These are phyloP conservation scores for Ichneumoninae sp. DNA, from an alignment of 2,888 invertebrate species.

Conservation along the genomic window DNA sequence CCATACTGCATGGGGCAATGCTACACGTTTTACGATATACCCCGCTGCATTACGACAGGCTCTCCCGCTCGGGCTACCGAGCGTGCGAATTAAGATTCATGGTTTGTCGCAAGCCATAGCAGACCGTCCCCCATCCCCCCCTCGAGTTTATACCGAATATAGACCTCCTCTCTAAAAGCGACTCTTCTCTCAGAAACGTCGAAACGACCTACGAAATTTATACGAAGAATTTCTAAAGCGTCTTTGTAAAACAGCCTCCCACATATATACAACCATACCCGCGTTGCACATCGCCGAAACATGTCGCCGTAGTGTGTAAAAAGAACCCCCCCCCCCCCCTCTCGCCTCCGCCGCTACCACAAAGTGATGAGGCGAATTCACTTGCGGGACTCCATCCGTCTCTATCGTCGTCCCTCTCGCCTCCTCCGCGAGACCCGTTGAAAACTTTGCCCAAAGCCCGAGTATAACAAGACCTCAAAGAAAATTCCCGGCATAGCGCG, in stretches of 20 bases:
- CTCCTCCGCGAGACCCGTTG: background rate
- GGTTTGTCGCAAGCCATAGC: constrained; percentile 35
- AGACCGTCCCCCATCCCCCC: background rate
- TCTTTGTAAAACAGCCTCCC: background rate
- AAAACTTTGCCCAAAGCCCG: constrained; percentile 31
- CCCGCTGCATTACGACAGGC: constrained; percentile 42
- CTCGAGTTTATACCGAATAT: constrained; percentile 6
- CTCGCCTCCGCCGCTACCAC: background rate
- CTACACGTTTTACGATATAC: constrained; percentile 57
- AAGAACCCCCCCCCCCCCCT: background rate
- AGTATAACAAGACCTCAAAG: constrained; percentile 40
- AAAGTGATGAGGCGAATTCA: constrained; percentile 50
- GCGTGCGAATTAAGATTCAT: constrained; percentile 63
- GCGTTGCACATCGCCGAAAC: background rate
- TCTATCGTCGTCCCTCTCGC: background rate
- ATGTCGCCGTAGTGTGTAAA: constrained; percentile 9
- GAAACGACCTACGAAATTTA: constrained; percentile 38
- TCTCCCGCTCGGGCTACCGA: constrained; percentile 1
- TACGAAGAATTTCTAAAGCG: constrained; percentile 31
- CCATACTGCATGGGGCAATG: constrained; percentile 13
- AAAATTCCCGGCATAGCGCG: constrained; percentile 23
- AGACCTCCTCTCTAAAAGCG: constrained; percentile 20
- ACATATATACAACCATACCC: background rate
- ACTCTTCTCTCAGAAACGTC: constrained; percentile 22
- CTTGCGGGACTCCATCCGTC: constrained; percentile 21